A percentile compares a stretch with the other conserved stretches of the same genome.
phyloP scores from a whole-genome alignment of 2,888 invertebrate species.

The Archips xylosteana region DNA sequence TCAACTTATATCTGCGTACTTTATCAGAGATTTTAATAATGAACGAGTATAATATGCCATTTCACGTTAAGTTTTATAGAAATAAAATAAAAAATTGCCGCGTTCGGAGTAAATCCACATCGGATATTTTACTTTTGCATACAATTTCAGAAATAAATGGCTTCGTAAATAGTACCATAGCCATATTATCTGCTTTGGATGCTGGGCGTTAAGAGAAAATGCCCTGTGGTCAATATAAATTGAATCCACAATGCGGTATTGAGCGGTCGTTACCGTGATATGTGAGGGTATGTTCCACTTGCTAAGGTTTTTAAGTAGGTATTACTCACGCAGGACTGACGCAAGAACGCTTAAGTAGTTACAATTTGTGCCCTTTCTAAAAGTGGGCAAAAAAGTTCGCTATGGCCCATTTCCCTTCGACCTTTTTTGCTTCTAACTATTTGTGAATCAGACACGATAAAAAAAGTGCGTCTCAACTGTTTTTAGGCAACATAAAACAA shows the following conservation, averaged over 20 bases:
- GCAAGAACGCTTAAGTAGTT: constrained; percentile 42
- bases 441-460: too few species aligned
- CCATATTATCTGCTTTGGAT: constrained; percentile 50
- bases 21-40: constrained; percentile 13
- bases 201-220: constrained; percentile 60
- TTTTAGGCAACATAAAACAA: not conserved
- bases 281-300: constrained; percentile 59
- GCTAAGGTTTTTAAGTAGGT: constrained; percentile 55
- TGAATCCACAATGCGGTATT: constrained; percentile 72
- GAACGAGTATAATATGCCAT: not conserved
- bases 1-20: not conserved
- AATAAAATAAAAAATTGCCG: constrained; percentile 7
- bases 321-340: constrained; percentile 50
- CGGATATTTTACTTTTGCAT: constrained; percentile 49
- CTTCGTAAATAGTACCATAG: constrained; percentile 59
- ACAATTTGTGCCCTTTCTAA: constrained; percentile 5
- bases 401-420: not conserved
- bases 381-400: not conserved
- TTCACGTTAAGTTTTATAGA: not conserved
- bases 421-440: not conserved
- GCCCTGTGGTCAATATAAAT: constrained; percentile 76
- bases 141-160: constrained; percentile 63
- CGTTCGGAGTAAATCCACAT: constrained; percentile 32
- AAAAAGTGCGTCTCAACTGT: not conserved
- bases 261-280: constrained; percentile 73